Conservation (phyloP, 2,888 invertebrate species). For the Caradrina clavipalpis region DNA sequence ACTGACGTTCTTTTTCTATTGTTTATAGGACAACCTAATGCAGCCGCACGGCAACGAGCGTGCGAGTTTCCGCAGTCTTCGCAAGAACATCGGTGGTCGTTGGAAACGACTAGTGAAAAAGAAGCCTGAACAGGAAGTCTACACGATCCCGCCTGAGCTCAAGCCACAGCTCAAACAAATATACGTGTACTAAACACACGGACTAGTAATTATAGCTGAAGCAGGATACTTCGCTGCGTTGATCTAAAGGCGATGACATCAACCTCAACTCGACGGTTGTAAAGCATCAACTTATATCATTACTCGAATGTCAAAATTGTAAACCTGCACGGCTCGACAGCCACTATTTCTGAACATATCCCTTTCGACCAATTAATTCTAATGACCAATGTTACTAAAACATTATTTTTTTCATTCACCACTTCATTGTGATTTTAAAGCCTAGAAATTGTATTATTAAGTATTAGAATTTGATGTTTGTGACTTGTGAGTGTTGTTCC, state of each 20-base stretch:
- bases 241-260: slow-evolving; percentile 76
- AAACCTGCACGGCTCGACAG: slow-evolving; percentile 78
- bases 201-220: slow-evolving; percentile 79
- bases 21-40: slow-evolving; percentile 94
- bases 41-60: slow-evolving; percentile 93
- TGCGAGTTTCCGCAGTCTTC: slow-evolving; percentile 95
- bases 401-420: slow-evolving; percentile 83
- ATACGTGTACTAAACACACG: slow-evolving; percentile 94
- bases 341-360: slow-evolving; percentile 84
- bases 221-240: slow-evolving; percentile 84
- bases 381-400: slow-evolving; percentile 84
- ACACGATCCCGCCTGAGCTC: slow-evolving; percentile 96
- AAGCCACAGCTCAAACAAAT: slow-evolving; percentile 97
- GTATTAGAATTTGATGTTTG: slow-evolving; percentile 90
- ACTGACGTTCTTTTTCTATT: slow-evolving; percentile 74
- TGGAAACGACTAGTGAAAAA: slow-evolving; percentile 96
- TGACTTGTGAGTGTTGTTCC: slow-evolving; percentile 83
- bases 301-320: slow-evolving; percentile 86
- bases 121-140: slow-evolving; percentile 95
- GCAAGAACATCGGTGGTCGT: slow-evolving; percentile 96
- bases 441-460: slow-evolving; percentile 90
- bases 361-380: slow-evolving; percentile 89
- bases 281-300: slow-evolving; percentile 83
- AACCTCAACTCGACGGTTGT: slow-evolving; percentile 83
- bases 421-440: slow-evolving; percentile 88